phyloP scores from a whole-genome alignment of 2,797 vertebrate species.

The Acanthopagrus latus region DNA sequence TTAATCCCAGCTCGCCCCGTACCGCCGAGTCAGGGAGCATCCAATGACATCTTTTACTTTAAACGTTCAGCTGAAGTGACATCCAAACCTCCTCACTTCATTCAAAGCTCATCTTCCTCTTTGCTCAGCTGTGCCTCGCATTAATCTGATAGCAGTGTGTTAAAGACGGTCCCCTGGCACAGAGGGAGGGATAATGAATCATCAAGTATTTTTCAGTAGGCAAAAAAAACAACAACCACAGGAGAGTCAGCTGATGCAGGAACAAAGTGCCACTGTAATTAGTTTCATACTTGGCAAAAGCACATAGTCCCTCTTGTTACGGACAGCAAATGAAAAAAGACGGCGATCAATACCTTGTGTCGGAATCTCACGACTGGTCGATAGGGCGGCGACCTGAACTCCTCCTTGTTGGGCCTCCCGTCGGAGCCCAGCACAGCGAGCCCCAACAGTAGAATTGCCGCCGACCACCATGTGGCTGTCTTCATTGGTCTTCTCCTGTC shows the following conservation, averaged over 20 bases:
- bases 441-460: slow-evolving; percentile 85
- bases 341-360: slow-evolving; percentile 91
- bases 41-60: slow-evolving; percentile 62
- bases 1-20: slow-evolving; percentile 42
- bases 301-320: slow-evolving; percentile 56
- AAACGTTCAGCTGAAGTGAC: slow-evolving; percentile 57
- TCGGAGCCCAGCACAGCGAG: slow-evolving; percentile 82
- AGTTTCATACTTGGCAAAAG: slow-evolving; percentile 69
- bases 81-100: slow-evolving; percentile 30
- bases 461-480: slow-evolving; percentile 86
- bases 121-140: slow-evolving; percentile 34
- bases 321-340: slow-evolving; percentile 66
- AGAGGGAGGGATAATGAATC: slow-evolving; percentile 63
- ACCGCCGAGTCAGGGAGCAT: slow-evolving; percentile 59
- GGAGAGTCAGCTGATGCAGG: slow-evolving; percentile 49
- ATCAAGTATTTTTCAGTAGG: slow-evolving; percentile 59
- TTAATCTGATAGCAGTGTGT: slow-evolving; percentile 54
- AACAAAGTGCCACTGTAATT: slow-evolving; percentile 66
- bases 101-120: slow-evolving; percentile 45
- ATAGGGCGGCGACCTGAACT: slow-evolving; percentile 83
- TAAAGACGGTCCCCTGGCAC: slow-evolving; percentile 53
- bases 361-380: slow-evolving; percentile 91
- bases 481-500: slow-evolving; percentile 88
- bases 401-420: slow-evolving; percentile 88
- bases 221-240: slow-evolving; percentile 56